Conservation (phyloP, 2,113 vertebrate genomes). For the Thymallus thymallus region DNA sequence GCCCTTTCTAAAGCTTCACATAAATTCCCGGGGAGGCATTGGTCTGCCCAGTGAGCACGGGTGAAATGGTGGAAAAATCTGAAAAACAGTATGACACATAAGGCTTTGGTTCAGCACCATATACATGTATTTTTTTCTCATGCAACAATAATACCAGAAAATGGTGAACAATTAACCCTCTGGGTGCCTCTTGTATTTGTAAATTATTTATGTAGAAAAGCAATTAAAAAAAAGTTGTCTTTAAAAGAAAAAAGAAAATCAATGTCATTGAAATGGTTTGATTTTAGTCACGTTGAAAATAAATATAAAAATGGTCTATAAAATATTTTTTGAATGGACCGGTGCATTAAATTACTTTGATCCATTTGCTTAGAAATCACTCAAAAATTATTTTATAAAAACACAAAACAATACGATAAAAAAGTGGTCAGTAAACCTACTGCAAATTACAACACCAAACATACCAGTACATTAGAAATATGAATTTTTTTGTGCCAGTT, state of each 20-base stretch:
- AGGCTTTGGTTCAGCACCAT: conserved; percentile 85
- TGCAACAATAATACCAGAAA: conserved; percentile 76
- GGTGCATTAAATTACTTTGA: conserved; percentile 37
- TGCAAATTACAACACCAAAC: conserved; percentile 56
- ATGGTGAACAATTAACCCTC: conserved; percentile 73
- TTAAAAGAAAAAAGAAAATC: neutral
- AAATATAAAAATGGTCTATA: conserved; percentile 45
- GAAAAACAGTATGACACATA: conserved; percentile 58
- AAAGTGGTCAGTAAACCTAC: conserved; percentile 55
- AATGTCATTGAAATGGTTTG: conserved; percentile 21
- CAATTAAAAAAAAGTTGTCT: too few species aligned
- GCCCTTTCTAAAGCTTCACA: neutral
- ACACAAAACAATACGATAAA: conserved; percentile 68
- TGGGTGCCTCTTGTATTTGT: conserved; percentile 58
- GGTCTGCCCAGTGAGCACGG: conserved; percentile 23
- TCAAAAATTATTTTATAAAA: too few species aligned
- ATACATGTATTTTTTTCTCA: conserved; percentile 51
- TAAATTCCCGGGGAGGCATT: conserved; percentile 9
- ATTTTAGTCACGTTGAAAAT: conserved; percentile 38
- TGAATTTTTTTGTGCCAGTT: conserved; percentile 44
- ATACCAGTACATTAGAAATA: conserved; percentile 70
- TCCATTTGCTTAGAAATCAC: too few species aligned
- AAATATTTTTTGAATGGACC: conserved; percentile 8
- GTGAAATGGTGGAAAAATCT: conserved; percentile 9
- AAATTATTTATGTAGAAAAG: neutral